Percentiles rank a stretch among this genome's conserved stretches.
phyloP scores from a whole-genome alignment of 2,888 invertebrate species.

The Masnerella sp. region DNA sequence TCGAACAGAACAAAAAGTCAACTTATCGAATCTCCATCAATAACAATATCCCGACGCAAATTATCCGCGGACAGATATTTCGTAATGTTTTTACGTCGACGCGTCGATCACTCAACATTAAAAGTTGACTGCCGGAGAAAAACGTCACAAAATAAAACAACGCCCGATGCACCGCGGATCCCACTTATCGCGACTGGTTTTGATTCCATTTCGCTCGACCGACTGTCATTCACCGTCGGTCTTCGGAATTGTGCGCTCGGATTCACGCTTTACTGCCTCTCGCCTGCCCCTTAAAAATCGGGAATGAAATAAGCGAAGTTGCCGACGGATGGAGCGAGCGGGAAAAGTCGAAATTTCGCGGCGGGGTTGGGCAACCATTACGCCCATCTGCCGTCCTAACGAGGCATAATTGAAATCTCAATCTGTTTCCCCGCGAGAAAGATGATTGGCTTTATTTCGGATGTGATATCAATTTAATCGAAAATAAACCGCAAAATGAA shows the following conservation, averaged over 20 bases:
- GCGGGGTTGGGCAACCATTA: slow-evolving; percentile 67
- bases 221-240: too few species aligned
- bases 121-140: slow-evolving; percentile 20
- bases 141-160: slow-evolving; percentile 10
- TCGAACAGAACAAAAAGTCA: too few species aligned
- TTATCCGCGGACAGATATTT: slow-evolving; percentile 7
- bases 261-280: neutral
- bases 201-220: too few species aligned
- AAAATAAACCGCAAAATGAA: too few species aligned
- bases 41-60: slow-evolving; percentile 26
- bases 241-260: neutral
- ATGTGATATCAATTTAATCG: too few species aligned
- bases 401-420: slow-evolving; percentile 77
- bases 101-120: slow-evolving; percentile 29
- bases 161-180: neutral
- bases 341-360: slow-evolving; percentile 45
- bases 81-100: slow-evolving; percentile 11
- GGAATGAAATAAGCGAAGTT: slow-evolving; percentile 18
- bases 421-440: slow-evolving; percentile 60
- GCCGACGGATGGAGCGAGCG: slow-evolving; percentile 31
- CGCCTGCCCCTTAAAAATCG: slow-evolving; percentile 3
- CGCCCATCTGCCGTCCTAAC: slow-evolving; percentile 76
- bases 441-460: slow-evolving; percentile 62
- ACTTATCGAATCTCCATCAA: slow-evolving; percentile 18
- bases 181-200: neutral